These are phyloP conservation scores for Leptinotarsa juncta DNA, from an alignment of 2,888 invertebrate genomes.

Conservation along the genomic window DNA sequence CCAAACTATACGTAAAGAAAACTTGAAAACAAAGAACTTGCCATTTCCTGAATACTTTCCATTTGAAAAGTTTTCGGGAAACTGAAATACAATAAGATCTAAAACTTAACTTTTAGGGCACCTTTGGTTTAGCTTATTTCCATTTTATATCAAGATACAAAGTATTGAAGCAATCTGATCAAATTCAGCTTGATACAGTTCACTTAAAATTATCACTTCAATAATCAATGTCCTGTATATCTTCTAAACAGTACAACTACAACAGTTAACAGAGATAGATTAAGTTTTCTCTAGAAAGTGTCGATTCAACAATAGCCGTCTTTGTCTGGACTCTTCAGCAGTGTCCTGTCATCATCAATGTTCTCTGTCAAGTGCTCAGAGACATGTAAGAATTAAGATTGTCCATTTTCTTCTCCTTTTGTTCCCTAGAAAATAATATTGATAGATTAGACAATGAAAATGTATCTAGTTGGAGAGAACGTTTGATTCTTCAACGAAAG, in stretches of 20 bases:
- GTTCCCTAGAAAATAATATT: conserved; percentile 66
- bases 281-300: conserved; percentile 51
- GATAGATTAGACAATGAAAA: not conserved
- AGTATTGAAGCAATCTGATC: conserved; percentile 52
- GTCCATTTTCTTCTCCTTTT: conserved; percentile 90
- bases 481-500: not conserved
- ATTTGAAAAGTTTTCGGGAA: conserved; percentile 23
- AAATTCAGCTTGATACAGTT: conserved; percentile 52
- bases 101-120: conserved; percentile 80
- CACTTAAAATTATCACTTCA: conserved; percentile 62
- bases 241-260: conserved; percentile 61
- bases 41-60: conserved; percentile 34
- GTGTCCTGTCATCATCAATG: conserved; percentile 66
- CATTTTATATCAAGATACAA: conserved; percentile 61
- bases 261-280: conserved; percentile 63
- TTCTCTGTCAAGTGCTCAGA: conserved; percentile 78
- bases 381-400: conserved; percentile 84
- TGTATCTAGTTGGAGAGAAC: not conserved
- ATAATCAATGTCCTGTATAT: conserved; percentile 60
- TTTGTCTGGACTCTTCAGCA: conserved; percentile 54
- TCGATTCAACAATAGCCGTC: conserved; percentile 44
- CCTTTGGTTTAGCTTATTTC: conserved; percentile 86
- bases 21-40: conserved; percentile 49
- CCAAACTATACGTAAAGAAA: conserved; percentile 57
- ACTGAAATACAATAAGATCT: conserved; percentile 55